Conservation (phyloP, 2,113 vertebrate genomes). For the Panthera uncia region DNA sequence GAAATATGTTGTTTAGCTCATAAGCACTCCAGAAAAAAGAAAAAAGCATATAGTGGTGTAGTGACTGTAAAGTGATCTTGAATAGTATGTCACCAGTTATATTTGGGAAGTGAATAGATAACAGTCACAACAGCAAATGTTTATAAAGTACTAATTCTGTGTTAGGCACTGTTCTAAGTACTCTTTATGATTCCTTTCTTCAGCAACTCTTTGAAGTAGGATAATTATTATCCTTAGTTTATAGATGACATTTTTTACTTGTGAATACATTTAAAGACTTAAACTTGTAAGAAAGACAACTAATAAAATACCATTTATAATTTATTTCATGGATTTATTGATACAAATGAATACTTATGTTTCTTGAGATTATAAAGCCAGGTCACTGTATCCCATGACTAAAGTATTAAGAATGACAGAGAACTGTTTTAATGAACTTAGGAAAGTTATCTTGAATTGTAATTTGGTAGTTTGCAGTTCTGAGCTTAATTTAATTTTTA, state of each 20-base stretch:
- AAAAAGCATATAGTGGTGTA: too few species aligned
- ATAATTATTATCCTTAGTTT: background rate
- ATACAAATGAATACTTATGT: background rate
- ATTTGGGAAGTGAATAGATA: background rate
- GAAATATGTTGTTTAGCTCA: background rate
- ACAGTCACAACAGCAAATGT: background rate
- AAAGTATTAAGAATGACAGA: background rate
- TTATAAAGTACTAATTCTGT: background rate
- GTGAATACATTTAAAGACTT: background rate
- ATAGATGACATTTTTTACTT: background rate
- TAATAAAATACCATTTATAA: background rate
- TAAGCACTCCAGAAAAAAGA: background rate
- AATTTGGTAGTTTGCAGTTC: slow-evolving; percentile 18
- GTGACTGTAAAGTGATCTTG: background rate
- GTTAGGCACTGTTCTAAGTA: background rate
- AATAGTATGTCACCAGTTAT: background rate
- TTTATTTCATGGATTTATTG: background rate
- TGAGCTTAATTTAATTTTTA: background rate
- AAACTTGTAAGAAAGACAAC: background rate
- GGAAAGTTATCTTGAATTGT: background rate
- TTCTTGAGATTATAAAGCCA: background rate
- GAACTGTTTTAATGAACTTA: background rate
- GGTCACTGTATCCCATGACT: background rate
- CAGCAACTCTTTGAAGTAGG: background rate
- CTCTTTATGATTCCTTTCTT: background rate